Evolutionary conservation across 1,140 invertebrate genomes (phyloP), one percentile per base, ranked within the genome.

Genomic region (Meteorus sp.): DNA sequence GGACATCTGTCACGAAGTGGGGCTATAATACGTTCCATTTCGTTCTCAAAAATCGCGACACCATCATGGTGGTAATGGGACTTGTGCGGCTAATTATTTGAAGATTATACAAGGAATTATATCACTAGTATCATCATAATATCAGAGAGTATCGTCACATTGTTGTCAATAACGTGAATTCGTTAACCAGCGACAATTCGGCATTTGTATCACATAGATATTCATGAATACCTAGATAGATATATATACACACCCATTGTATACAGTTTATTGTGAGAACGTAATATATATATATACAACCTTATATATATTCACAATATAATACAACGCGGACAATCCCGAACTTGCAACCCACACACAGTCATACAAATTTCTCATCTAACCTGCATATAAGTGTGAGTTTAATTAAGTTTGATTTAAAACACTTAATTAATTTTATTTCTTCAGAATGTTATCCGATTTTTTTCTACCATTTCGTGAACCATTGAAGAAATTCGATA

Each of bases 1-100:
- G 56, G 43, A 58, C 56, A 58, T 51, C 47, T 58, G 56, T 51
- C 56, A 51, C 19, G 43, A 35, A 56, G 29, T 56, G 29, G 45
- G 17, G 44, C 22, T 58, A 51, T 23, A 23, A n/a, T n/a, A n/a
- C n/a, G n/a, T n/a, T 39, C 50, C 35, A 47, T 35, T 57, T 57
- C 44, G 31, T 48, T 25, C 29, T 35, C 4, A 20, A 50, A 57
- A 47, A 57, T 39, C 33, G 35, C 47, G 35, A 58, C 25, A 56
- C 56, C 31, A 51, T 51, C 47, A 58, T 58, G 56, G 56, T 47
- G 56, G 51, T 58, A 23, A 17, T 15, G 17, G 19, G 31, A n/a
- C 35, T 50, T 41, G 29, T 33, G 20, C 44, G 35, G 22, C n/a
- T 43, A 27, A 58, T 41, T 51, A 51, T 51, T 39, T 37, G 13